Evolutionary conservation across 2,113 vertebrate genomes (phyloP), one percentile per base, ranked within the genome.

Genomic region (Cariama cristata): DNA sequence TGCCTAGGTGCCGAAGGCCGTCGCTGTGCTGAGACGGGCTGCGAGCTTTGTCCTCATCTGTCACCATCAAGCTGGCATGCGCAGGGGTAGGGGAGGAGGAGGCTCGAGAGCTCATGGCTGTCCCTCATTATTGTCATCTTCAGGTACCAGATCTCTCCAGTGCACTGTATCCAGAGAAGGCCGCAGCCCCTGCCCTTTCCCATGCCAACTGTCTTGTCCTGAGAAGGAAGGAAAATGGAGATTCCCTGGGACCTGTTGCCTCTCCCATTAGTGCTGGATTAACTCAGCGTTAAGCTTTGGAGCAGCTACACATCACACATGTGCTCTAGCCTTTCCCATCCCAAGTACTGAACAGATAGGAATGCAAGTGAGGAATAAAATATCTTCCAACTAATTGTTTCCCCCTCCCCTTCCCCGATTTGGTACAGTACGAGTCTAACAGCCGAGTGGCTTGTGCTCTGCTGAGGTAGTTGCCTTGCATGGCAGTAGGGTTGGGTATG

Each of bases 61-160:
- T 89, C 68, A 75, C 83, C 88, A 17, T 28, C 52, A 7, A 73
- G 86, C 89, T 86, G 74, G 42, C 3, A 2, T 56, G n/a, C 3
- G 15, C 38, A 15, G 66, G 67, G 68, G 35, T 59, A 81, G 81
- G 82, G 53, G 17, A 67, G 58, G 45, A 72, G 69, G 64, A 84
- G 12, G 75, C n/a, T 60, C 3, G 7, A 56, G 66, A 88, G 56
- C 40, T 81, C 32, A 0, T 19, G 23, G 80, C 94, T 76, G 71
- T 63, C 59, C 55, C 67, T 86, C 40, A 3, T 24, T 38, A 24
- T 42, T 52, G 81, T 56, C 72, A 24, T 44, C 93, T 81, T 40
- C 93, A 87, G 83, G 85, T 88, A 89, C 68, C 94, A 50, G 77
- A 21, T 85, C 45, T 79, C 91, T 95, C 40, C 92, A 58, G 79